A percentile compares a stretch with the other conserved stretches of the same genome.
phyloP scores from a whole-genome alignment of 2,888 invertebrate species.

The Polydesmus complanatus region DNA sequence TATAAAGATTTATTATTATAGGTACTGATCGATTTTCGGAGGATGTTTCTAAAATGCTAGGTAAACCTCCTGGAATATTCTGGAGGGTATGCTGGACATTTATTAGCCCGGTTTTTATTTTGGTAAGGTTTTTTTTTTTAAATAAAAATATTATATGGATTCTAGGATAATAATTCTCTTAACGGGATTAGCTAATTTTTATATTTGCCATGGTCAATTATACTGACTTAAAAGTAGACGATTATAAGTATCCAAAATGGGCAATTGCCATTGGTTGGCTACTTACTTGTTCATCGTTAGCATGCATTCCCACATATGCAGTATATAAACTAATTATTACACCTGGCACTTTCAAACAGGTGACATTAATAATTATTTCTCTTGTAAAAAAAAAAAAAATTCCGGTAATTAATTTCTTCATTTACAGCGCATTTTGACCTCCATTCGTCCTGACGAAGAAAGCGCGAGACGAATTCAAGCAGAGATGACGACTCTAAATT shows the following conservation, averaged over 20 bases:
- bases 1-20: conserved; percentile 8
- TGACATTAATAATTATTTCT: conserved; percentile 15
- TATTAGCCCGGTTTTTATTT: conserved; percentile 68
- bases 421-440: conserved; percentile 2
- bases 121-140: conserved; percentile 40
- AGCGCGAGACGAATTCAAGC: conserved; percentile 4
- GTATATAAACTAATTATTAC: conserved; percentile 42
- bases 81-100: conserved; percentile 77
- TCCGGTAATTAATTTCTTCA: background rate
- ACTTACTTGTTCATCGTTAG: conserved; percentile 67
- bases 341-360: conserved; percentile 26
- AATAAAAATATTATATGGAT: background rate
- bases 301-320: conserved; percentile 72
- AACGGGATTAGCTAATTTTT: conserved; percentile 50
- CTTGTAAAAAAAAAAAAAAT: background rate
- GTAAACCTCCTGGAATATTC: conserved; percentile 58
- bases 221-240: conserved; percentile 54
- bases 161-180: background rate
- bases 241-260: conserved; percentile 63
- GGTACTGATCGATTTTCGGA: conserved; percentile 50
- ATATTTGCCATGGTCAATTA: conserved; percentile 67
- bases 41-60: conserved; percentile 71
- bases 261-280: conserved; percentile 65
- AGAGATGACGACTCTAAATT: conserved; percentile 12
- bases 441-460: conserved; percentile 8